Percentiles rank a stretch among this genome's conserved stretches.
Evolutionary conservation across 64 coral and sea anemone genomes (phyloP).

Genomic region (Montipora sp.): DNA sequence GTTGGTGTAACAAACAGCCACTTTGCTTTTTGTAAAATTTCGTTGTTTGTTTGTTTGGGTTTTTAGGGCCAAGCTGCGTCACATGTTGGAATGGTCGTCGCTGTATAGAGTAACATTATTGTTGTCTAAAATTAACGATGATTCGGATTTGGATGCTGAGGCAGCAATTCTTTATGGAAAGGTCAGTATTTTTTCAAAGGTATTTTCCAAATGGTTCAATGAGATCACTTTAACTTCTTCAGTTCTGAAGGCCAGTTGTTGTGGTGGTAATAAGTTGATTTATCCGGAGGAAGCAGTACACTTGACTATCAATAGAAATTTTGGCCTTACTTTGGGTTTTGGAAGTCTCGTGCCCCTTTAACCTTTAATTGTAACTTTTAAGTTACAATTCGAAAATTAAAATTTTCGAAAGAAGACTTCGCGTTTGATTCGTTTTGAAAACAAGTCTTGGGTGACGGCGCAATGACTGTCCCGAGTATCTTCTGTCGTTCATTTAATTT

Average conservation of each 20-base stretch:
- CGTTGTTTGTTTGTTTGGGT: background rate
- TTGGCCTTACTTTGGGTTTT: background rate
- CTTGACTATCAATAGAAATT: background rate
- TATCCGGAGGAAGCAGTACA: no score
- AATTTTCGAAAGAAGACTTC: no score
- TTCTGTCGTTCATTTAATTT: no score
- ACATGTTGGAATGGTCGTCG: constrained; percentile 88
- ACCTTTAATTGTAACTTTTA: no score
- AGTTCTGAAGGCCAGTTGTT: no score
- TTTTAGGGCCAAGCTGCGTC: constrained; percentile 68
- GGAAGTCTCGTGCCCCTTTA: background rate
- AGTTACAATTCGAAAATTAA: no score
- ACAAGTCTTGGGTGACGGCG: no score
- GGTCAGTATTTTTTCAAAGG: constrained; percentile 26
- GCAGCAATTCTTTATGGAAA: constrained; percentile 96
- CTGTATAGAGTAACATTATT: constrained; percentile 85
- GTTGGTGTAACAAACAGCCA: no score
- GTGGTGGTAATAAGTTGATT: no score
- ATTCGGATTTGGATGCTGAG: constrained; percentile 92
- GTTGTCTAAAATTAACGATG: constrained; percentile 94
- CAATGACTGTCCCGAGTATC: no score
- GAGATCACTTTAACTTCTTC: background rate
- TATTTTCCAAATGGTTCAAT: background rate
- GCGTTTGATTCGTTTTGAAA: no score
- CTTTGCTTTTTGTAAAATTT: background rate